Conservation (phyloP, 2,797 vertebrate species). For the Gallinago stenura region DNA sequence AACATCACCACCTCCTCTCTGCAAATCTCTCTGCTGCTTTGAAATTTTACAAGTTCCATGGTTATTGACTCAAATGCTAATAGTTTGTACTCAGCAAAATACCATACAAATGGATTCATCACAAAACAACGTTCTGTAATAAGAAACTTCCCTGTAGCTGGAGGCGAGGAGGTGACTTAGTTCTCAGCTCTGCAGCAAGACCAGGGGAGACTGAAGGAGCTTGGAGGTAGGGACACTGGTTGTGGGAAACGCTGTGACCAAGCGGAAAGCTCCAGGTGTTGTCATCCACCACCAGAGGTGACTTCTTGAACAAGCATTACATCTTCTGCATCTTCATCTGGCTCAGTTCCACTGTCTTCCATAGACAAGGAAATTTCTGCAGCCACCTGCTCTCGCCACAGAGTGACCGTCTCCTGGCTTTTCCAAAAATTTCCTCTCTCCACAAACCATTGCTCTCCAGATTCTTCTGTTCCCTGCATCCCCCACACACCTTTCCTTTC, state of each 20-base stretch:
- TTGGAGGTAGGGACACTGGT: not conserved
- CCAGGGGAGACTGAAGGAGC: not conserved
- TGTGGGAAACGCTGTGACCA: not conserved
- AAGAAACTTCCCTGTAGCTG: not conserved
- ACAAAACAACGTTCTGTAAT: not conserved
- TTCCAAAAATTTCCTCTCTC: not conserved
- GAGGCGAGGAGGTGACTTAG: not conserved
- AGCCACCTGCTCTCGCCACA: not conserved
- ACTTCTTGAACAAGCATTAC: not conserved
- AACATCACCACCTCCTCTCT: not conserved
- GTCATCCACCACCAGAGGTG: not conserved
- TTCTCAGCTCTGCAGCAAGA: not conserved
- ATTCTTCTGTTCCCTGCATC: not conserved
- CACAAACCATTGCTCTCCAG: not conserved
- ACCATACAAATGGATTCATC: not conserved
- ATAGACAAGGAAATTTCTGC: not conserved
- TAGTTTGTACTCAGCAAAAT: not conserved
- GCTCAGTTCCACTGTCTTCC: not conserved
- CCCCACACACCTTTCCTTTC: not conserved
- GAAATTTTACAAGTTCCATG: conserved; percentile 12
- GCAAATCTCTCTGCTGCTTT: not conserved
- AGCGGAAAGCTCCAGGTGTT: not conserved
- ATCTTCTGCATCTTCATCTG: not conserved
- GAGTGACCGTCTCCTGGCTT: not conserved
- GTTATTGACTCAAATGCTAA: conserved; percentile 10